These are phyloP conservation scores for Melolontha melolontha DNA, from an alignment of 2,888 invertebrate genomes.

Conservation along the genomic window DNA sequence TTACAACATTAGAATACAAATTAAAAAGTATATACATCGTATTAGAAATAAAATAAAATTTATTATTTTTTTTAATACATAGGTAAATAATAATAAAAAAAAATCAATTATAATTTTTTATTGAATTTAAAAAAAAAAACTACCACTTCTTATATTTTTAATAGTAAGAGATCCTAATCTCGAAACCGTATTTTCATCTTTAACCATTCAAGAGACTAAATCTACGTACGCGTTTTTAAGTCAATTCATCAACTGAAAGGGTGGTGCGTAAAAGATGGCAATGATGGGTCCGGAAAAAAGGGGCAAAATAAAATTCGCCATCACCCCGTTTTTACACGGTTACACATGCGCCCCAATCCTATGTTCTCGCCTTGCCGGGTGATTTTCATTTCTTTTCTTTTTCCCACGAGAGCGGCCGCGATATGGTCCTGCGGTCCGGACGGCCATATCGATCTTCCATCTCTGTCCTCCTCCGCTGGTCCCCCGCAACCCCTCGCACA, in stretches of 20 bases:
- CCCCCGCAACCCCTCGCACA: not conserved
- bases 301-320: slow-evolving; percentile 15
- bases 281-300: slow-evolving; percentile 4
- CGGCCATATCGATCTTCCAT: slow-evolving; percentile 1
- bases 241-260: slow-evolving; percentile 38
- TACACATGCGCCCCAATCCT: slow-evolving; percentile 29
- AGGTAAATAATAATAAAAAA: too few relatives aligned
- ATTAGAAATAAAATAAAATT: too few relatives aligned
- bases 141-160: too few relatives aligned
- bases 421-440: not conserved
- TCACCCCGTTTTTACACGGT: slow-evolving; percentile 16
- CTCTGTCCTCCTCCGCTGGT: not conserved
- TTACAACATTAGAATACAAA: too few relatives aligned
- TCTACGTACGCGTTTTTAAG: slow-evolving; percentile 15
- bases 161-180: too few relatives aligned
- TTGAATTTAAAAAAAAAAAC: too few relatives aligned
- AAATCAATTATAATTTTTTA: too few relatives aligned
- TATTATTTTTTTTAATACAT: too few relatives aligned
- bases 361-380: not conserved
- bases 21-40: too few relatives aligned
- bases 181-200: too few relatives aligned
- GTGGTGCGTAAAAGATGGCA: slow-evolving; percentile 10
- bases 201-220: not conserved
- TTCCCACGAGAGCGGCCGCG: slow-evolving; percentile 3
- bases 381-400: slow-evolving; percentile 15